A percentile compares a stretch with the other conserved stretches of the same genome.
Conservation (phyloP, 2,888 invertebrate species). For the Sesia bembeciformis region DNA sequence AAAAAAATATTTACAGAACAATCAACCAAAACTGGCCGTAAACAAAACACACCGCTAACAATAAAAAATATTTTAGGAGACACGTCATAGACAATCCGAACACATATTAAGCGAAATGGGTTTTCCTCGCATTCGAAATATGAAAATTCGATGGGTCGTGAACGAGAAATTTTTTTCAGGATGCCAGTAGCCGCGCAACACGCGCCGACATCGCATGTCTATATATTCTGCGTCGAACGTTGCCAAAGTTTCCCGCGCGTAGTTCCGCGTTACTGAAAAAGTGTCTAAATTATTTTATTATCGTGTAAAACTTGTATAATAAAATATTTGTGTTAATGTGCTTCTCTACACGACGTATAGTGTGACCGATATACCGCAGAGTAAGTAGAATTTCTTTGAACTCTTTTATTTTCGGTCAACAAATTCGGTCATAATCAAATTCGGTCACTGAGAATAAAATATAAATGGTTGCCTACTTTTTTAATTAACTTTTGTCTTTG, state of each 20-base stretch:
- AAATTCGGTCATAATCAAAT: constrained; percentile 13
- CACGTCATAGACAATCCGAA: constrained; percentile 22
- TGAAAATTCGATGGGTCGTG: constrained; percentile 31
- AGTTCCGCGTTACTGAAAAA: constrained; percentile 13
- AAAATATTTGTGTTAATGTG: constrained; percentile 28
- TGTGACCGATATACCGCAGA: constrained; percentile 14
- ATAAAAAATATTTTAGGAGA: not conserved
- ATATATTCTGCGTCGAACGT: constrained; percentile 10
- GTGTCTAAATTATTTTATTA: constrained; percentile 15
- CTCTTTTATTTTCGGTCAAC: constrained; percentile 12
- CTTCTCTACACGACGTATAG: constrained; percentile 9
- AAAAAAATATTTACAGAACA: no score
- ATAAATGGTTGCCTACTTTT: not conserved
- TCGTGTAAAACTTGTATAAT: constrained; percentile 27
- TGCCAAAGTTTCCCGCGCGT: constrained; percentile 45
- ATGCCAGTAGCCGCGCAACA: constrained; percentile 41
- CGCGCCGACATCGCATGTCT: constrained; percentile 32
- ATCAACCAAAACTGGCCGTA: no score
- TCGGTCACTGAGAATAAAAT: constrained; percentile 7
- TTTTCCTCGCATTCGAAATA: constrained; percentile 37
- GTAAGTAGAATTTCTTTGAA: constrained; percentile 23
- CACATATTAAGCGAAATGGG: constrained; percentile 27
- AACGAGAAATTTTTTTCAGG: constrained; percentile 30
- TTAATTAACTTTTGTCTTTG: not conserved
- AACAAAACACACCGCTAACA: no score